A percentile compares a stretch with the other conserved stretches of the same genome.
phyloP scores from a whole-genome alignment of 2,888 invertebrate genomes.

The Octonoba sinensis region DNA sequence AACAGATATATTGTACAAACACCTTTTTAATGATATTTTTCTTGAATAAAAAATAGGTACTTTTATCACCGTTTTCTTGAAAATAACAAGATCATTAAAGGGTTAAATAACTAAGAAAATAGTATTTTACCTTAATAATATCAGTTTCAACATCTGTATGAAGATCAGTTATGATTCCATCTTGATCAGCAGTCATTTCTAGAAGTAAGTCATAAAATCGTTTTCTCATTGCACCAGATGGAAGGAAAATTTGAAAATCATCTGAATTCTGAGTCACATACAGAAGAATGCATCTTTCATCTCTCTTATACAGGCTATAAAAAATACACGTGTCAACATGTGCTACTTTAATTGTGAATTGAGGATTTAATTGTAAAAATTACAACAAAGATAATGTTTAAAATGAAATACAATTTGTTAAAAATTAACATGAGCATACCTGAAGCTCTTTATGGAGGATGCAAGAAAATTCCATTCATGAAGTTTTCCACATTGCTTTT shows the following conservation, averaged over 20 bases:
- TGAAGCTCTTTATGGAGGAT: slow-evolving; percentile 88
- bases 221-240: slow-evolving; percentile 78
- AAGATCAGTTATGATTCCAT: slow-evolving; percentile 81
- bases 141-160: slow-evolving; percentile 82
- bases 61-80: too few relatives aligned
- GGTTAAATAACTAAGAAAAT: too few relatives aligned
- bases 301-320: slow-evolving; percentile 90
- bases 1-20: too few relatives aligned
- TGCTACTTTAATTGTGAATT: too few relatives aligned
- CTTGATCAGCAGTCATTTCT: slow-evolving; percentile 90
- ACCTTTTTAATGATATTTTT: background rate
- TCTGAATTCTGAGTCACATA: slow-evolving; percentile 98
- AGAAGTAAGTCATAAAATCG: slow-evolving; percentile 74
- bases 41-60: background rate
- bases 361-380: background rate
- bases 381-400: background rate
- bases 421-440: slow-evolving; percentile 72
- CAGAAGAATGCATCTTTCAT: slow-evolving; percentile 93
- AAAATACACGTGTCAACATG: slow-evolving; percentile 29
- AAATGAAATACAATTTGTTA: background rate
- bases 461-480: slow-evolving; percentile 96
- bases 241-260: slow-evolving; percentile 98
- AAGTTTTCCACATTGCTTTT: slow-evolving; percentile 79
- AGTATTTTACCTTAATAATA: slow-evolving; percentile 78
- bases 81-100: too few relatives aligned